Base-by-base conservation (phyloP, 2,888 invertebrate genomes). In the Tenthredo notha region DNA sequence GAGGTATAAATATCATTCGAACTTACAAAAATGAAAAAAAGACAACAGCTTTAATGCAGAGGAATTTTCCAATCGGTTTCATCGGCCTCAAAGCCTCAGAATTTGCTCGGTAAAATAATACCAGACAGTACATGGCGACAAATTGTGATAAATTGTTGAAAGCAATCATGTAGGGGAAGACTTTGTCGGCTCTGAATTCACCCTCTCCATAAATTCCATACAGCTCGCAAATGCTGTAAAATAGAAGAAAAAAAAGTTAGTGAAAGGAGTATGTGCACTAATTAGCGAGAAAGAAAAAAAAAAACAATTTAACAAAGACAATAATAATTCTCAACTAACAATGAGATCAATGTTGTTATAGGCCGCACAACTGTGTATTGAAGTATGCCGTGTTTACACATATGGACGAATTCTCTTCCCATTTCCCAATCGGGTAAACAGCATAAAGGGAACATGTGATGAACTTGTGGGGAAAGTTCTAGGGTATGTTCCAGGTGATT, bases 1-100 rank as follows among this genome's bases (percentile, higher is more conserved):
- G 9, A 85, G 50, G 21, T 70, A 84, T 37, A 85, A 84, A 78
- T 47, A 29, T 77, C 6, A 40, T 6, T 18, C 6, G 10, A 86
- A 96, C 98, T 97, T 96, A 99, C 99, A 99, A 99, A 94, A 99
- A 99, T 75, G 99, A 99, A 93, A 99, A 98, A 95, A 99, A 99
- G 37, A 99, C 98, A 84, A 99, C 98, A 88, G 98, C 98, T 94
- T 99, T 99, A 89, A 99, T 98, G 93, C 99, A 99, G 84, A 99
- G 94, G 94, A 99, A 99, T 94, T 99, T 99, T 75, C 98, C 97
- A 88, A 99, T 95, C 0, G 99, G 99, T 91, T 97, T 97, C 97
- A 99, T 98, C 6, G 98, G 98, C 89, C 96, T 96, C 75, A 99
- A 94, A 93, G 98, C 98, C 84, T 96, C 96, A 90, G 96, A 96